These are phyloP conservation scores for Pristionchus maxplancki DNA, from an alignment of 2,888 invertebrate species.

Conservation along the genomic window DNA sequence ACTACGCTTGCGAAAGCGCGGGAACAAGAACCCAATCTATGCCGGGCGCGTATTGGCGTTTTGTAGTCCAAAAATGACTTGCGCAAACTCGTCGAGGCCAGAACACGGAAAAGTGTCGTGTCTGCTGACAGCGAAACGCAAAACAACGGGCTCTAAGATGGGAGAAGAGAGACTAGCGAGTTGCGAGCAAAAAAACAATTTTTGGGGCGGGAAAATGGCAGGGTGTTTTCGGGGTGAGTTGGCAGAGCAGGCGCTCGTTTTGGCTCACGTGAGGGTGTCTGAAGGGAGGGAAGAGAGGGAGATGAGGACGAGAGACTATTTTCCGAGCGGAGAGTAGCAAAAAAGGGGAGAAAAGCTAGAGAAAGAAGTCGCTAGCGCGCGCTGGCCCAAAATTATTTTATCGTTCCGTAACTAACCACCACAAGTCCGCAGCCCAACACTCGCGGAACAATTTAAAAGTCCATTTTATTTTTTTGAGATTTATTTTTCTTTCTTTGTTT, in stretches of 20 bases:
- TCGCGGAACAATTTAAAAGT: not conserved
- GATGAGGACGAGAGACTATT: slow-evolving; percentile 33
- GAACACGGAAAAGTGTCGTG: not conserved
- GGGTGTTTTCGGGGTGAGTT: slow-evolving; percentile 3
- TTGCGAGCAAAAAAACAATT: not conserved
- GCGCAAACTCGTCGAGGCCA: not conserved
- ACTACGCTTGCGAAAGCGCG: slow-evolving; percentile 26
- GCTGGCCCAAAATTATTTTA: slow-evolving; percentile 24
- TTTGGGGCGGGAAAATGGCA: not conserved
- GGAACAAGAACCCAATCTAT: not conserved
- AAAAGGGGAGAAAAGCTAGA: slow-evolving; percentile 24
- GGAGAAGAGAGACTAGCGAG: not conserved
- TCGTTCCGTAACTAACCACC: not conserved
- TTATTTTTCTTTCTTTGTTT: slow-evolving; percentile 10
- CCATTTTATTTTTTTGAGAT: not conserved
- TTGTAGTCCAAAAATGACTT: not conserved
- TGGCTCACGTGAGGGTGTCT: slow-evolving; percentile 41
- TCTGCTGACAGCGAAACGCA: not conserved
- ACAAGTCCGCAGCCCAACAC: not conserved
- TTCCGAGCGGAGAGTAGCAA: not conserved
- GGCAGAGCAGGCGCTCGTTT: slow-evolving; percentile 36
- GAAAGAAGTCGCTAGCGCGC: slow-evolving; percentile 39
- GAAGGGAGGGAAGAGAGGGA: slow-evolving; percentile 20
- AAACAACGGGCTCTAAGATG: not conserved
- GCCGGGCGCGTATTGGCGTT: not conserved